Conservation (phyloP, 2,888 invertebrate genomes). For the Disparrhopalites patrizii region DNA sequence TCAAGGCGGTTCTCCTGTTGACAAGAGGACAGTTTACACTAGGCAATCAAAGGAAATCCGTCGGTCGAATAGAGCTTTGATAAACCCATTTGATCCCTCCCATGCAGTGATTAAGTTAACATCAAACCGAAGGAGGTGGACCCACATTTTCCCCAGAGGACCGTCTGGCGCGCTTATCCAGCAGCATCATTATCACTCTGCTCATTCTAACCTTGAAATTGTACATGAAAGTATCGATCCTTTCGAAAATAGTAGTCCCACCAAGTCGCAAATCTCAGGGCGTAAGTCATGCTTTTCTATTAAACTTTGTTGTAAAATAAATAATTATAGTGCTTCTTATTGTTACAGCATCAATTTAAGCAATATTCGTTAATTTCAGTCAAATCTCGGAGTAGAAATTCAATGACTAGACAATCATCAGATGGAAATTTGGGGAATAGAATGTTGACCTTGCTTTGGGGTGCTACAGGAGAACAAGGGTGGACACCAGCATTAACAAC, state of each 20-base stretch:
- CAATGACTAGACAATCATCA: constrained; percentile 38
- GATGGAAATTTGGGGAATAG: constrained; percentile 34
- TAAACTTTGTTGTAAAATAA: too few species aligned
- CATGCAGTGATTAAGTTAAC: constrained; percentile 94
- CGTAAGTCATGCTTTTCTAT: constrained; percentile 8
- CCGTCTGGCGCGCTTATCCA: constrained; percentile 87
- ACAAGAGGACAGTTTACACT: constrained; percentile 31
- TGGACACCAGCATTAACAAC: constrained; percentile 95
- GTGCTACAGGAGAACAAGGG: constrained; percentile 93
- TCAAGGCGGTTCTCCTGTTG: constrained; percentile 45
- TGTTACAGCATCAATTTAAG: neutral
- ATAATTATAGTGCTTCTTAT: too few species aligned
- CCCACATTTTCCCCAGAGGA: constrained; percentile 92
- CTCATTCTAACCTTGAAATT: constrained; percentile 43
- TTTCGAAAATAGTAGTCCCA: constrained; percentile 16
- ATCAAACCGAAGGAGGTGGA: constrained; percentile 93
- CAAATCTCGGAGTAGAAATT: constrained; percentile 30
- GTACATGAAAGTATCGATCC: constrained; percentile 42
- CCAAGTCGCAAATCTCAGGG: constrained; percentile 15
- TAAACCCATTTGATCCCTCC: constrained; percentile 98
- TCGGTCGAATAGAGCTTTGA: constrained; percentile 73
- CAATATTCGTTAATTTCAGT: constrained; percentile 17
- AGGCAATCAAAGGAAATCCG: constrained; percentile 35
- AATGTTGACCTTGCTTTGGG: constrained; percentile 70
- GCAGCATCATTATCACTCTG: constrained; percentile 79